Evolutionary conservation across 1,140 invertebrate genomes (phyloP).

Genomic region (Gonioctena quinquepunctata): DNA sequence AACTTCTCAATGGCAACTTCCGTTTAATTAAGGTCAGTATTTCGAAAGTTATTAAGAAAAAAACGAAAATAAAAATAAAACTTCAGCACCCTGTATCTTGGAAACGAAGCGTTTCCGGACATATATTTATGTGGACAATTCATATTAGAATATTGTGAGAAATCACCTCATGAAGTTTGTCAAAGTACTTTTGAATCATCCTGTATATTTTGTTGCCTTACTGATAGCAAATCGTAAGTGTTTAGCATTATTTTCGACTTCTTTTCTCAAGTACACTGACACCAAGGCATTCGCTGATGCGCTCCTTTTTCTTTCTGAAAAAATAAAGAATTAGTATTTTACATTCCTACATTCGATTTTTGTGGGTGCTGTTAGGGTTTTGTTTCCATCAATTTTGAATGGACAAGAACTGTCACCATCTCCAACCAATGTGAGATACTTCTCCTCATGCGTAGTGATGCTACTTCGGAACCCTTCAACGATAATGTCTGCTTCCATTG

Average conservation of each 20-base stretch:
- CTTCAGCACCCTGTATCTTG: too few species aligned
- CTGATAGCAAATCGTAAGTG: constrained; percentile 28
- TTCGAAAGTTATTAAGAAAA: too few species aligned
- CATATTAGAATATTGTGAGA: too few species aligned
- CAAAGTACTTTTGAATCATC: too few species aligned
- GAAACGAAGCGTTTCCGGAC: too few species aligned
- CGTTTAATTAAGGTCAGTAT: too few species aligned
- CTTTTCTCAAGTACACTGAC: neutral
- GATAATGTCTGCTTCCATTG: constrained; percentile 53
- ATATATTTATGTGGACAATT: too few species aligned
- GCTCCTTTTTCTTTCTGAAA: too few species aligned
- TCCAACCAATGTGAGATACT: constrained; percentile 48
- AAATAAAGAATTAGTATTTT: neutral
- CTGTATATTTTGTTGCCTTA: constrained; percentile 22
- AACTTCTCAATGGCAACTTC: too few species aligned
- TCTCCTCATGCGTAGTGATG: constrained; percentile 45
- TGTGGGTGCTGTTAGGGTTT: constrained; percentile 20
- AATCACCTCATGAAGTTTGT: too few species aligned
- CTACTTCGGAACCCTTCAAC: constrained; percentile 50
- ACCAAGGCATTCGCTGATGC: neutral
- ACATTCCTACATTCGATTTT: constrained; percentile 47
- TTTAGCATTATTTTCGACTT: constrained; percentile 26
- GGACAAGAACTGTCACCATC: constrained; percentile 55
- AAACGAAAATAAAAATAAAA: too few species aligned
- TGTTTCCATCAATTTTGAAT: constrained; percentile 25